phyloP scores from a whole-genome alignment of 2,113 vertebrate species.

The Thalassarche chlororhynchos region DNA sequence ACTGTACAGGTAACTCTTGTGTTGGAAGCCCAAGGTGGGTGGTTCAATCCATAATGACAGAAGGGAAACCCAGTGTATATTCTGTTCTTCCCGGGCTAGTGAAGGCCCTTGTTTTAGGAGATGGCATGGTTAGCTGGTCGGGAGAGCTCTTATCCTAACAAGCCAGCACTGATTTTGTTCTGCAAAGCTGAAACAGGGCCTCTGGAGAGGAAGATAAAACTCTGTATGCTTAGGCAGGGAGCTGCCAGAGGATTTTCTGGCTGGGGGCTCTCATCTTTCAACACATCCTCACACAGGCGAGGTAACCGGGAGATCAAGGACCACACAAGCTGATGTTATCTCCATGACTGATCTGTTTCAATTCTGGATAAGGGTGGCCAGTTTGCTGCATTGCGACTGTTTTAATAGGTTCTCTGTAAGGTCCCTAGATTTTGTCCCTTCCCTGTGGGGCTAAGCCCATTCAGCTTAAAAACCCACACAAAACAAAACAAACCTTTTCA shows the following conservation, averaged over 20 bases:
- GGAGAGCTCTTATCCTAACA: neutral
- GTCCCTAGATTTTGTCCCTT: neutral
- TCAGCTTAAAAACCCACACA: neutral
- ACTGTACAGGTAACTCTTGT: neutral
- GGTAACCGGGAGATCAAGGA: neutral
- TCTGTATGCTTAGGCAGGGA: neutral
- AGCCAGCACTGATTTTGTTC: neutral
- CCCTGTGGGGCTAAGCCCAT: neutral
- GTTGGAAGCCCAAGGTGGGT: neutral
- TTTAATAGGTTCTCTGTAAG: neutral
- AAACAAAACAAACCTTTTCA: neutral
- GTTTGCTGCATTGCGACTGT: neutral
- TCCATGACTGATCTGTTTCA: accelerated
- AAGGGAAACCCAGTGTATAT: neutral
- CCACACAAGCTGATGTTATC: neutral
- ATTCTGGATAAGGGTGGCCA: neutral
- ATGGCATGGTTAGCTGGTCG: neutral
- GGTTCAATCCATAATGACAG: neutral
- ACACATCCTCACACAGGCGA: neutral
- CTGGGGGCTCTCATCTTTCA: neutral
- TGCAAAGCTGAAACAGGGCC: neutral
- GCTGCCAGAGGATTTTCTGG: conserved; percentile 26
- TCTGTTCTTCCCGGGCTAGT: neutral
- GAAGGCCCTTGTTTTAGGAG: neutral
- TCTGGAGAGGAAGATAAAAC: conserved; percentile 4